These are phyloP conservation scores for Drosophila ohnishii DNA, from an alignment of 1,140 invertebrate genomes.

Conservation along the genomic window DNA sequence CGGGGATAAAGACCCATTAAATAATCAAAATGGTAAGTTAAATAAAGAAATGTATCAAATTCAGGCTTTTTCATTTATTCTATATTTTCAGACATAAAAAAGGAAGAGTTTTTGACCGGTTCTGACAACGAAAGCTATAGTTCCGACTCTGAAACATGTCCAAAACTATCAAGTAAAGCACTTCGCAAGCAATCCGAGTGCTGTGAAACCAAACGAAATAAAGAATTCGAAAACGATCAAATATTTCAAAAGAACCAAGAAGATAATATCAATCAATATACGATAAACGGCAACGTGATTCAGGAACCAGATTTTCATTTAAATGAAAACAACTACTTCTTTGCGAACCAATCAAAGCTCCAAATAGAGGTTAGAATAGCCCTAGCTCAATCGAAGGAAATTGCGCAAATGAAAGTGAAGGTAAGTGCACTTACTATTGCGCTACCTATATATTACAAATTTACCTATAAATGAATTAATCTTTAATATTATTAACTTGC, in stretches of 20 bases:
- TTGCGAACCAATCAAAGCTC: slow-evolving; percentile 90
- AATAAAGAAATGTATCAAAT: not conserved
- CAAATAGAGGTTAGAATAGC: slow-evolving; percentile 96
- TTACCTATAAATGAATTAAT: not conserved
- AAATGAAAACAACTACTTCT: slow-evolving; percentile 86
- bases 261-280: slow-evolving; percentile 16
- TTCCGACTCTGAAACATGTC: slow-evolving; percentile 87
- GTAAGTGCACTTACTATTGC: slow-evolving; percentile 82
- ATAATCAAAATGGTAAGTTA: slow-evolving; percentile 22
- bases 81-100: slow-evolving; percentile 93
- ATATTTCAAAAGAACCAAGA: slow-evolving; percentile 33
- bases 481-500: not conserved
- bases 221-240: slow-evolving; percentile 33
- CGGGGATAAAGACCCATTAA: slow-evolving; percentile 15
- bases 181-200: slow-evolving; percentile 23
- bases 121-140: slow-evolving; percentile 91
- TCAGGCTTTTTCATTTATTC: not conserved
- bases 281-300: slow-evolving; percentile 16
- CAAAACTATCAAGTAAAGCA: slow-evolving; percentile 60
- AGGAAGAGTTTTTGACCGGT: slow-evolving; percentile 89
- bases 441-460: no score
- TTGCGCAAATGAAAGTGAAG: slow-evolving; percentile 97
- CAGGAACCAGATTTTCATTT: slow-evolving; percentile 4
- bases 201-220: slow-evolving; percentile 16
- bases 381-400: slow-evolving; percentile 94